These are phyloP conservation scores for Phaedon cochleariae DNA, from an alignment of 2,888 invertebrate genomes.

Conservation along the genomic window DNA sequence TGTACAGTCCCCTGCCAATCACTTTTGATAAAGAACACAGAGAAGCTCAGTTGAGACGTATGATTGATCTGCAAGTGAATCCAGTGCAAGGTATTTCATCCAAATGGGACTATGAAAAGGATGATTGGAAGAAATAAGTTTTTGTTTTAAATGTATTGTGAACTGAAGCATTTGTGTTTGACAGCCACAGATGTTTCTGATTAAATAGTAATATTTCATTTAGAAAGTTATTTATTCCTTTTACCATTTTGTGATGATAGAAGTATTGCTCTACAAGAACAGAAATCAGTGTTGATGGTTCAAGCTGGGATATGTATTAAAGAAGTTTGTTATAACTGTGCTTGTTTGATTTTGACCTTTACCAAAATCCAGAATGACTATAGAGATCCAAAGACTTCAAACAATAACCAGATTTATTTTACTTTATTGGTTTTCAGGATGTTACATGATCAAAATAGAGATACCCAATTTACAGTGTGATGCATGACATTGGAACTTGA, in stretches of 20 bases:
- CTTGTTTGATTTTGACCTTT: background rate
- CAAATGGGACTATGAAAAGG: conserved; percentile 77
- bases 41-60: conserved; percentile 68
- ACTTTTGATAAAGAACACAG: conserved; percentile 69
- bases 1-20: conserved; percentile 61
- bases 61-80: conserved; percentile 68
- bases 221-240: conserved; percentile 30
- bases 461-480: too few relatives aligned
- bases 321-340: conserved; percentile 12
- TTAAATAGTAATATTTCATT: conserved; percentile 20
- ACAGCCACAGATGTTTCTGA: conserved; percentile 31
- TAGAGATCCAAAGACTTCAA: too few relatives aligned
- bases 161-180: conserved; percentile 30
- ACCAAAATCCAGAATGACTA: too few relatives aligned
- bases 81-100: conserved; percentile 70
- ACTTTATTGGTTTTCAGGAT: too few relatives aligned
- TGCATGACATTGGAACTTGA: too few relatives aligned
- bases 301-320: conserved; percentile 20
- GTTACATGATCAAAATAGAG: too few relatives aligned
- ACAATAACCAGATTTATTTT: too few relatives aligned
- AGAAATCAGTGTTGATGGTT: conserved; percentile 11
- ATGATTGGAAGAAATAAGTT: conserved; percentile 69
- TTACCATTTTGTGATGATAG: conserved; percentile 26
- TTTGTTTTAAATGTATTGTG: conserved; percentile 1
- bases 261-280: background rate